Conservation (phyloP, 1,140 invertebrate genomes). For the Ceratosolen fusciceps region DNA sequence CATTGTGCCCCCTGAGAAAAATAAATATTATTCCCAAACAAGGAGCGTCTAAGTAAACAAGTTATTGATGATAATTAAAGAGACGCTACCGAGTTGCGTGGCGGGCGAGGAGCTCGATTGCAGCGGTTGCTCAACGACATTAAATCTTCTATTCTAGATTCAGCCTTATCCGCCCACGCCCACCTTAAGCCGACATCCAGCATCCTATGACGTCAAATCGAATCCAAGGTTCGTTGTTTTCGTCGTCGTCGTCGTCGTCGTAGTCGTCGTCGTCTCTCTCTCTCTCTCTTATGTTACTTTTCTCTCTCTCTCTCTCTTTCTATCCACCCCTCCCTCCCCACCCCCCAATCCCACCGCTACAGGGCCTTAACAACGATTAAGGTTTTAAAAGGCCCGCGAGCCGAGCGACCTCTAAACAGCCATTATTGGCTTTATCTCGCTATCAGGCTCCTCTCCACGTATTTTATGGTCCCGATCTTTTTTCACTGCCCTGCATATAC, state of each 20-base stretch:
- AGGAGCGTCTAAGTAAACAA: background rate
- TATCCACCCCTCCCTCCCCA: background rate
- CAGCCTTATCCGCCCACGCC: background rate
- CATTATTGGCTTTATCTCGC: background rate
- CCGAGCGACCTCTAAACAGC: background rate
- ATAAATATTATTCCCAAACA: background rate
- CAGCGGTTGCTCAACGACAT: background rate
- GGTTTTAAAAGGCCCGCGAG: background rate
- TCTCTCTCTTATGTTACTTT: background rate
- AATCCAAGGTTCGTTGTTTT: background rate
- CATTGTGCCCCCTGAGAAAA: background rate
- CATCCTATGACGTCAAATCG: background rate
- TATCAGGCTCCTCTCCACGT: background rate
- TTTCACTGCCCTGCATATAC: constrained; percentile 3
- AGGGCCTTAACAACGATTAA: background rate
- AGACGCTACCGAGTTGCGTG: no score
- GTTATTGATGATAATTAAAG: background rate
- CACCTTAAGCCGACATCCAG: no score
- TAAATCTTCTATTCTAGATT: background rate
- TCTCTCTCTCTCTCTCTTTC: background rate
- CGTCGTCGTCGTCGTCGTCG: background rate
- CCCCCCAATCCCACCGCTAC: no score
- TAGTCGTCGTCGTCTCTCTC: no score
- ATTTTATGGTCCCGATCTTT: constrained; percentile 10
- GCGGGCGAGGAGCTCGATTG: no score